phyloP scores from a whole-genome alignment of 2,888 invertebrate species.

The Pandemis heparana region DNA sequence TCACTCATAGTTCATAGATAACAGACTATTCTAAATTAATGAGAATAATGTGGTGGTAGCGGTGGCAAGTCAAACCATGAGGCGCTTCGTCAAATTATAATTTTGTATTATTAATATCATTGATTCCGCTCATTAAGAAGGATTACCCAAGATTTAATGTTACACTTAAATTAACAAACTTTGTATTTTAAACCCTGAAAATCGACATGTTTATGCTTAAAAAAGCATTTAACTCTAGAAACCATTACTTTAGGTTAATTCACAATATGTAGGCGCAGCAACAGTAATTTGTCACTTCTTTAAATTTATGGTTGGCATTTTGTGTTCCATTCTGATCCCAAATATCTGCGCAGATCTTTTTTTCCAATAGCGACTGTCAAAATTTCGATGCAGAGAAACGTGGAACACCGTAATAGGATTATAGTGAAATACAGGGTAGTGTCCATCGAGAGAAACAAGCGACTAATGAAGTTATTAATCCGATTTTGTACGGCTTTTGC shows the following conservation, averaged over 20 bases:
- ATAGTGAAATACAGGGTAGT: constrained; percentile 80
- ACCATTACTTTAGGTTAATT: no score
- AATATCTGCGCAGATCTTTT: constrained; percentile 42
- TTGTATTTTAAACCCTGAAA: no score
- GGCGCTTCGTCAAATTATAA: constrained; percentile 1
- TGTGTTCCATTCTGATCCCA: not conserved
- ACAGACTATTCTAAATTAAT: not conserved
- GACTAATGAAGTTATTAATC: constrained; percentile 86
- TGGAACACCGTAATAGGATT: constrained; percentile 78
- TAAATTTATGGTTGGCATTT: no score
- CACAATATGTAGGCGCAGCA: no score
- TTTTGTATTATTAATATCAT: not conserved
- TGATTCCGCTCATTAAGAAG: constrained; percentile 7
- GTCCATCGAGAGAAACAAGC: constrained; percentile 83
- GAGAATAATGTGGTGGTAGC: not conserved
- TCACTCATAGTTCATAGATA: not conserved
- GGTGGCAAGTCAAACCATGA: not conserved
- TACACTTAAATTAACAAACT: not conserved
- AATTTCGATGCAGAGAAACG: constrained; percentile 69
- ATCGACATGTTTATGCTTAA: no score
- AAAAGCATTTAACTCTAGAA: no score
- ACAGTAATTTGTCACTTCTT: no score
- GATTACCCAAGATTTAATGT: constrained; percentile 1
- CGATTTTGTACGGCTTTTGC: constrained; percentile 79
- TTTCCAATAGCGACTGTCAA: constrained; percentile 55